These are phyloP conservation scores for Ametastegia equiseti DNA, from an alignment of 2,888 invertebrate species.

Conservation along the genomic window DNA sequence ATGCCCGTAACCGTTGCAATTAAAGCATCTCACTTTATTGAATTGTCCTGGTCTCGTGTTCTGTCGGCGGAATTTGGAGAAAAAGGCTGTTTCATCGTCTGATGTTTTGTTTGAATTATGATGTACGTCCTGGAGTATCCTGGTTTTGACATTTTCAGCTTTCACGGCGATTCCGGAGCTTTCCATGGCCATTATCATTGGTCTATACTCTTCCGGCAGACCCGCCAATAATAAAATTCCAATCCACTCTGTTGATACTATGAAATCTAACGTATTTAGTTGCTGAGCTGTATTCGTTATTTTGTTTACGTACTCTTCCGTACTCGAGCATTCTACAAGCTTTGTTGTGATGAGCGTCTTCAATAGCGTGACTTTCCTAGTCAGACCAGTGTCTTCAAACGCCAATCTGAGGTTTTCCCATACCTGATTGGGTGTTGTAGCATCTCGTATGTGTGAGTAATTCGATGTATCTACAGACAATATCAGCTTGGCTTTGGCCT, in stretches of 20 bases:
- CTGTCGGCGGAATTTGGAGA: neutral
- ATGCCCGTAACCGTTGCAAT: neutral
- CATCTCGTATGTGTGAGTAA: neutral
- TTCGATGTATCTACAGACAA: constrained; percentile 39
- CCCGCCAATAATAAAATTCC: neutral
- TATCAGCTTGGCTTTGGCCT: constrained; percentile 44
- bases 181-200: neutral
- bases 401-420: constrained; percentile 47
- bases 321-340: neutral
- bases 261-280: neutral
- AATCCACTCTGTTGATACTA: neutral
- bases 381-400: constrained; percentile 37
- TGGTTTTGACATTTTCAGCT: neutral
- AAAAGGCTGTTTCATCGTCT: neutral
- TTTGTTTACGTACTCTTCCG: neutral
- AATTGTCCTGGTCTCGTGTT: neutral
- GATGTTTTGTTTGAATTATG: neutral
- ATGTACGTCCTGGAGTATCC: neutral
- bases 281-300: neutral
- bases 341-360: neutral
- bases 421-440: constrained; percentile 29
- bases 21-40: neutral
- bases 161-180: neutral
- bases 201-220: neutral
- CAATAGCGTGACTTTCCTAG: neutral